Percentiles rank a stretch among this genome's conserved stretches.
Conservation (phyloP, 2,113 vertebrate species). For the Phalacrocorax brasilianus region DNA sequence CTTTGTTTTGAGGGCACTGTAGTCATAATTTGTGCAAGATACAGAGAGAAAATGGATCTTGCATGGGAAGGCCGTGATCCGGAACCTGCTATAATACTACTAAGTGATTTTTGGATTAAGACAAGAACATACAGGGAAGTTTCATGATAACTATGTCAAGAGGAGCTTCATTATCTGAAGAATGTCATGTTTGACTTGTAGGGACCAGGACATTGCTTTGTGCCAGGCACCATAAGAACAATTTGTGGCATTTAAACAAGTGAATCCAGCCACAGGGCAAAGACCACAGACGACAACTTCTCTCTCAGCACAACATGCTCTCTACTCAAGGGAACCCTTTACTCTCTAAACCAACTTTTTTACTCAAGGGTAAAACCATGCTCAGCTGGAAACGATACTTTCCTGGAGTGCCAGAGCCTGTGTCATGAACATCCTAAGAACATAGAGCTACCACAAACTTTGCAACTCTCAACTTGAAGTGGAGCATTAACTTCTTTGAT, state of each 20-base stretch:
- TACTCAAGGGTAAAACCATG: neutral
- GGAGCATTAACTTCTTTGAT: neutral
- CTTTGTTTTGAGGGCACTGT: neutral
- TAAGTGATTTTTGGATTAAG: neutral
- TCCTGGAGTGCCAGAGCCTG: neutral
- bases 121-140: neutral
- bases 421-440: neutral
- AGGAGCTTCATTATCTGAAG: neutral
- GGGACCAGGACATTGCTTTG: neutral
- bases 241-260: neutral
- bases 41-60: neutral
- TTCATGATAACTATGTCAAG: neutral
- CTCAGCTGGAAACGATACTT: neutral
- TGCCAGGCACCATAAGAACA: neutral
- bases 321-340: neutral
- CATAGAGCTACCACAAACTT: neutral
- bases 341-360: neutral
- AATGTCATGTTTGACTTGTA: neutral
- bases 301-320: neutral
- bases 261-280: neutral
- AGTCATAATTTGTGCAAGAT: neutral
- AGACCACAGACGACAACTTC: neutral
- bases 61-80: neutral
- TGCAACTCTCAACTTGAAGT: neutral
- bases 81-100: neutral